Evolutionary conservation across 2,113 vertebrate genomes (phyloP).

Genomic region (Coregonus clupeaformis): DNA sequence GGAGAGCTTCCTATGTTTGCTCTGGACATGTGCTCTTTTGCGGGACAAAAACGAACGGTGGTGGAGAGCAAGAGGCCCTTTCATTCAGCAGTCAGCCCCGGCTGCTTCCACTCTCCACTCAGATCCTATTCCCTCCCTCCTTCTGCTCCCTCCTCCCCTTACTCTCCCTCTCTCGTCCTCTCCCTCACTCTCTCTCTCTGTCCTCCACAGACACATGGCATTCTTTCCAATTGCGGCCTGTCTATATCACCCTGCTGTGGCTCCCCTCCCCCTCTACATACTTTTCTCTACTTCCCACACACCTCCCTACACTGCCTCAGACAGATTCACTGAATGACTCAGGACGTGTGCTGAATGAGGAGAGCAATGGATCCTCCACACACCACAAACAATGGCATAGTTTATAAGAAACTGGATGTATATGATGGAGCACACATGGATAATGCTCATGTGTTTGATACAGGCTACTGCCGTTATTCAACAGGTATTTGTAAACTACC

Average conservation of each 20-base stretch:
- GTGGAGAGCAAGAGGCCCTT: constrained; percentile 29
- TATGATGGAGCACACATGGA: neutral
- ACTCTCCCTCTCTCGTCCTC: neutral
- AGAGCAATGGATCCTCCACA: constrained; percentile 55
- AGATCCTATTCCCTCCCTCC: neutral
- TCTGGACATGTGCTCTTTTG: constrained; percentile 26
- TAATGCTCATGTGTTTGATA: too few relatives aligned
- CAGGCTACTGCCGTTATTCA: too few relatives aligned
- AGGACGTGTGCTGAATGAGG: constrained; percentile 59
- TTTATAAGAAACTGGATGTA: neutral
- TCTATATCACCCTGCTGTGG: constrained; percentile 61
- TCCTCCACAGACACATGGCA: constrained; percentile 53
- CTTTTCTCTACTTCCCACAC: constrained; percentile 52
- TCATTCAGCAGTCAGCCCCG: neutral
- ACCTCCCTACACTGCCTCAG: constrained; percentile 43
- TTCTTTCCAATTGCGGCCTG: constrained; percentile 63
- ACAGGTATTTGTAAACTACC: too few relatives aligned
- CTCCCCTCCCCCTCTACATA: constrained; percentile 48
- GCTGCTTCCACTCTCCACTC: neutral
- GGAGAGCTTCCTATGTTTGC: constrained; percentile 5
- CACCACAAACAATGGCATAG: neutral
- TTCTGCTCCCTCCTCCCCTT: neutral
- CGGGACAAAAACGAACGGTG: constrained; percentile 14
- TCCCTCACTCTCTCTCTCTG: constrained; percentile 27
- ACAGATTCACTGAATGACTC: constrained; percentile 50